Percentiles rank a stretch among this genome's conserved stretches.
Conservation (phyloP, 2,888 invertebrate species). For the Blastobasis adustella region DNA sequence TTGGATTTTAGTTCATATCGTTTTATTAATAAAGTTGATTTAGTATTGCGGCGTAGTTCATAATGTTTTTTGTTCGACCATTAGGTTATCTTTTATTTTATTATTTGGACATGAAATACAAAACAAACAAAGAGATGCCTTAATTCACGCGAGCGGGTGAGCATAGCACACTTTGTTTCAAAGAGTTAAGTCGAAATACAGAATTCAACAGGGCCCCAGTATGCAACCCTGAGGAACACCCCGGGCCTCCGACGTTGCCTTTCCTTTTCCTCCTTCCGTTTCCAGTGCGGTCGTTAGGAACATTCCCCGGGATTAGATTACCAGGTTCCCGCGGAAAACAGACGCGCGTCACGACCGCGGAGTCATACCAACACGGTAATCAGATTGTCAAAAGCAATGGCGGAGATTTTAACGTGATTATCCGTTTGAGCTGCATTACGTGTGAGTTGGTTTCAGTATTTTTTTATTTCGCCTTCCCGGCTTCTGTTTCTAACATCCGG, state of each 20-base stretch:
- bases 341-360: neutral
- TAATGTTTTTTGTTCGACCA: too few relatives aligned
- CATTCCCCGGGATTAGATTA: slow-evolving; percentile 9
- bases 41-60: too few relatives aligned
- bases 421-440: too few relatives aligned
- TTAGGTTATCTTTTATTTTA: too few relatives aligned
- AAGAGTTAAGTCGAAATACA: neutral
- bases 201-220: slow-evolving; percentile 4
- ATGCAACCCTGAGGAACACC: slow-evolving; percentile 8
- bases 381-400: neutral
- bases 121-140: too few relatives aligned
- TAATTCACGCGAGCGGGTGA: too few relatives aligned
- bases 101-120: too few relatives aligned
- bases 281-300: slow-evolving; percentile 4
- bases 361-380: neutral
- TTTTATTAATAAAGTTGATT: too few relatives aligned
- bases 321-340: slow-evolving; percentile 1
- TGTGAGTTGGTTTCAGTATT: neutral
- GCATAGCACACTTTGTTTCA: neutral
- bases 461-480: neutral
- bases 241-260: neutral
- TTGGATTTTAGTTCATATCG: too few relatives aligned
- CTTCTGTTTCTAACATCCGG: too few relatives aligned
- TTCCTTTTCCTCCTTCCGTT: slow-evolving; percentile 4
- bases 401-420: neutral